These are phyloP conservation scores for Enhydra lutris DNA, from an alignment of 2,113 vertebrate genomes.

Conservation along the genomic window DNA sequence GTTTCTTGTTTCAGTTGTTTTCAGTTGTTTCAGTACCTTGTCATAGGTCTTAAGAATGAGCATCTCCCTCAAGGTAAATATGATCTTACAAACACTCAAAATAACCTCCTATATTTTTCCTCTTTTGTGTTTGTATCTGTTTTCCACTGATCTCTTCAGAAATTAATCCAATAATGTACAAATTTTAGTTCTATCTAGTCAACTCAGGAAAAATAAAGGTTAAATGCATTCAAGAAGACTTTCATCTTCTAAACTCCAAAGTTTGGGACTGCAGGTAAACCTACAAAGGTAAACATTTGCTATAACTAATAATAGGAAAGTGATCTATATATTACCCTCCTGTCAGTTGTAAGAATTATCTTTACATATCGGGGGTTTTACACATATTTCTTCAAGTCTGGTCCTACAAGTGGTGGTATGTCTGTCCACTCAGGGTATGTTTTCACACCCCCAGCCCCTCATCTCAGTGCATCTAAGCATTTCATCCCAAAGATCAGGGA, in stretches of 20 bases:
- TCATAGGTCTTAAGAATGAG: not conserved
- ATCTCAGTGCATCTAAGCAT: not conserved
- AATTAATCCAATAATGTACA: not conserved
- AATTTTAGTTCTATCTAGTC: not conserved
- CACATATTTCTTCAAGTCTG: not conserved
- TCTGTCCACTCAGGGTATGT: not conserved
- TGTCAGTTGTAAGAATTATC: not conserved
- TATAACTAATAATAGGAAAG: not conserved
- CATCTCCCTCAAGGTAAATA: not conserved
- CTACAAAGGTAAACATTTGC: not conserved
- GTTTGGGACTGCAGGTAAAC: not conserved
- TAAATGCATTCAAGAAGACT: not conserved
- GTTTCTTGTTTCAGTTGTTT: too few species aligned
- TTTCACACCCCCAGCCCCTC: not conserved
- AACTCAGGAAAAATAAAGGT: not conserved
- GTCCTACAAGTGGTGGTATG: not conserved
- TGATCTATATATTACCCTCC: not conserved
- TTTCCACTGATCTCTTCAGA: not conserved
- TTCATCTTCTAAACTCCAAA: not conserved
- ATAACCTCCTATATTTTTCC: not conserved
- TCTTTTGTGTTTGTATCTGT: not conserved
- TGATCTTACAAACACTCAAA: not conserved
- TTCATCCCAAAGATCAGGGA: not conserved
- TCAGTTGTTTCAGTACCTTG: not conserved
- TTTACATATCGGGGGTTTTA: not conserved